Base-by-base conservation (phyloP, 2,113 vertebrate species). In the Brachypodius melanocephalos region DNA sequence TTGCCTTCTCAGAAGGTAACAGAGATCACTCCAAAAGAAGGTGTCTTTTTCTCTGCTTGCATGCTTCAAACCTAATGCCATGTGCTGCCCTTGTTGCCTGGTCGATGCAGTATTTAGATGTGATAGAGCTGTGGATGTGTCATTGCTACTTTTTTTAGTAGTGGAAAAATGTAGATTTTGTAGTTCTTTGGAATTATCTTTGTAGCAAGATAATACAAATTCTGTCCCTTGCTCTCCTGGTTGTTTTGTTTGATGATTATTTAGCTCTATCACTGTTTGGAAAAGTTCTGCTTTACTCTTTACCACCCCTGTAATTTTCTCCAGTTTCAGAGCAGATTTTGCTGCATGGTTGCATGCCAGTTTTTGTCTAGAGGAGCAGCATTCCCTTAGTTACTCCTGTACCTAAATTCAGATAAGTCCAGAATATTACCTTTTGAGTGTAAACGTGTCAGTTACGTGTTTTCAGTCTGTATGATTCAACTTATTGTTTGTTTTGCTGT, bases 31-130 rank as follows among this genome's bases (percentile, higher is more conserved):
- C 48, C 48, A 26, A 26, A 49, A 21, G 74, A 61, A 79, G 16
- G 8, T 63, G 45, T 42, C 17, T 71, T 61, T 54, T 40, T 71
- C 62, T 89, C 29, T 19, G 5, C 25, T 65, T 89, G 22, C 9
- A 5, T 45, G 17, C 13, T 91, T 74, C 17, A 22, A 1, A 3
- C 16, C 58, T 85, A 55, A n/a, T 79, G 17, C 18, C 1, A 0
- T 43, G 12, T 65, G 45, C 54, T 3, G 2, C 42, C 12, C 4
- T 72, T 73, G 59, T 40, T 0, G 0, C 22, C 15, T 51, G 19
- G 7, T 22, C 73, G 42, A 36, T 17, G 4, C 8, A 28, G 12
- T 46, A 7, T 66, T 69, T 58, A 28, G 42, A 12, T 43, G 21
- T 66, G 42, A 38, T 66, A 77, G 59, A 34, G 20, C 32, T 69